Percentiles rank a stretch among this genome's conserved stretches.
Evolutionary conservation across 2,888 invertebrate species (phyloP).

Genomic region (Drosophila falleni): DNA sequence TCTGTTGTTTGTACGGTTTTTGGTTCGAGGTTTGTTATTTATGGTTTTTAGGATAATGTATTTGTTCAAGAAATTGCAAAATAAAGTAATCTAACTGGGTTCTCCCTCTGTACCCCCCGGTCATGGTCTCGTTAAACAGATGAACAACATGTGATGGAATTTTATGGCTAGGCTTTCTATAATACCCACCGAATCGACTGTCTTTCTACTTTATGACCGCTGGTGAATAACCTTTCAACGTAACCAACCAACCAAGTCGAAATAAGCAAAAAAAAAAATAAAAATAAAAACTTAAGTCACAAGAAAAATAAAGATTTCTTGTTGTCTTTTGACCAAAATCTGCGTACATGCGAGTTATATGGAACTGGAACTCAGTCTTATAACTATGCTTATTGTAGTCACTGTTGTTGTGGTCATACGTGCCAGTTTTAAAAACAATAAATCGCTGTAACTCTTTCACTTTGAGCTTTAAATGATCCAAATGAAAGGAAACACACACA

Average conservation of each 20-base stretch:
- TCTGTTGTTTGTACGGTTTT: conserved; percentile 33
- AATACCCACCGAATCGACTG: conserved; percentile 13
- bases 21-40: conserved; percentile 35
- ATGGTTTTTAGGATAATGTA: conserved; percentile 20
- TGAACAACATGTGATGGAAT: conserved; percentile 26
- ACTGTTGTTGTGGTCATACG: conserved; percentile 34
- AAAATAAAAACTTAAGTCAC: conserved; percentile 9
- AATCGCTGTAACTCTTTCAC: conserved; percentile 60
- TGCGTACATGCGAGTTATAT: conserved; percentile 53
- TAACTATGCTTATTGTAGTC: conserved; percentile 33
- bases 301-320: conserved; percentile 36
- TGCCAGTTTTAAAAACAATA: conserved; percentile 58
- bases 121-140: background rate
- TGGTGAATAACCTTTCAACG: conserved; percentile 53
- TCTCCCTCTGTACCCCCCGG: background rate
- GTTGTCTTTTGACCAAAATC: conserved; percentile 44
- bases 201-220: conserved; percentile 32
- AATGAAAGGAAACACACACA: conserved; percentile 33
- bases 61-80: conserved; percentile 37
- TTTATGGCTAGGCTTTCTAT: conserved; percentile 39
- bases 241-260: conserved; percentile 36
- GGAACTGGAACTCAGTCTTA: conserved; percentile 43
- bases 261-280: conserved; percentile 15
- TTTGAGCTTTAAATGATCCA: conserved; percentile 32
- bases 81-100: conserved; percentile 26